Conservation (phyloP, 2,113 vertebrate species). For the Ornithorhynchus anatinus region DNA sequence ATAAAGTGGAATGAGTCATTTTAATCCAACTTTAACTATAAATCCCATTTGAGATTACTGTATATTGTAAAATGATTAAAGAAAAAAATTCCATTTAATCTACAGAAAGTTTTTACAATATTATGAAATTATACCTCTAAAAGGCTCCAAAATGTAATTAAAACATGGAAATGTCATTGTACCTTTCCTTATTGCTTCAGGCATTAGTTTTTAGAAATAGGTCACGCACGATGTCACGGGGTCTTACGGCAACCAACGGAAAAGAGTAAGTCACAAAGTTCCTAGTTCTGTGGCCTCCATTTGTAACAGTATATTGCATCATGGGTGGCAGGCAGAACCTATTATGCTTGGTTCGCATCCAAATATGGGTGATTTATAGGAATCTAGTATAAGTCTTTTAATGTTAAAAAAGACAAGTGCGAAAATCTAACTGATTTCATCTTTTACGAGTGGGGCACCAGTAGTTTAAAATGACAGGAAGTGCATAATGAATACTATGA, state of each 20-base stretch:
- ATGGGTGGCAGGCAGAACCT: constrained; percentile 82
- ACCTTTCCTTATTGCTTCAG: constrained; percentile 75
- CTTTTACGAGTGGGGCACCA: constrained; percentile 4
- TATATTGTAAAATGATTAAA: neutral
- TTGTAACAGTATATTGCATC: constrained; percentile 68
- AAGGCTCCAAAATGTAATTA: constrained; percentile 81
- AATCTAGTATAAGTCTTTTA: constrained; percentile 60
- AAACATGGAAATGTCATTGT: constrained; percentile 77
- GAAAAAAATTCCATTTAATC: neutral
- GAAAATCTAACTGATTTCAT: constrained; percentile 31
- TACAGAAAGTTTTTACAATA: constrained; percentile 2
- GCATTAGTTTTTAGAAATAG: constrained; percentile 73
- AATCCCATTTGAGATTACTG: too few relatives aligned
- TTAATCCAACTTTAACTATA: too few relatives aligned
- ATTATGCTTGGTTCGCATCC: constrained; percentile 78
- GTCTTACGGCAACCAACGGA: constrained; percentile 71
- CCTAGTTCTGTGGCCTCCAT: constrained; percentile 82
- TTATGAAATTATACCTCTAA: constrained; percentile 16
- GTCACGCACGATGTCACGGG: constrained; percentile 80
- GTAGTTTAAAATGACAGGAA: neutral
- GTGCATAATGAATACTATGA: too few relatives aligned
- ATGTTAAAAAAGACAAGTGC: constrained; percentile 59
- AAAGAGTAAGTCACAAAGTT: constrained; percentile 78
- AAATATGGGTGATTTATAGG: constrained; percentile 79
- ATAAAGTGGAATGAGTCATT: too few relatives aligned